Evolutionary conservation across 1,140 invertebrate species (phyloP).

Genomic region (Drosophila tropicalis): DNA sequence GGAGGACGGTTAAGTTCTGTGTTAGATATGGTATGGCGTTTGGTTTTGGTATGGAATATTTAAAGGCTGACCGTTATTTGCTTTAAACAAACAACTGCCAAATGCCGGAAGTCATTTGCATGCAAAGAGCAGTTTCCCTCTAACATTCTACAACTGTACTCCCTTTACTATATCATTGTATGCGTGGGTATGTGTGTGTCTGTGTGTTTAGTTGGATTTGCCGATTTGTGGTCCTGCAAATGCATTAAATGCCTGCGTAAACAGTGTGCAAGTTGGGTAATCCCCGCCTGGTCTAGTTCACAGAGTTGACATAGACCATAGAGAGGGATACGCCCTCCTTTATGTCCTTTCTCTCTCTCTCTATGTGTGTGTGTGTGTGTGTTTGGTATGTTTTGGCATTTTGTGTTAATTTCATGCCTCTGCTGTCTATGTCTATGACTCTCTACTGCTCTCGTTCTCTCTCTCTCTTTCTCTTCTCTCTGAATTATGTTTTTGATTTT

Average conservation of each 20-base stretch:
- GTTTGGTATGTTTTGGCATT: slow-evolving; percentile 71
- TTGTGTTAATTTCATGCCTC: slow-evolving; percentile 78
- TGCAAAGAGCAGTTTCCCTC: slow-evolving; percentile 22
- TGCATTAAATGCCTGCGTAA: slow-evolving; percentile 75
- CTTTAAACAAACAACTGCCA: slow-evolving; percentile 67
- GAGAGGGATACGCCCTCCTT: slow-evolving; percentile 53
- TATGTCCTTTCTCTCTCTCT: neutral
- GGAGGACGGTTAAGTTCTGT: neutral
- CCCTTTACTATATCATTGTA: neutral
- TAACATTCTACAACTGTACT: too few relatives aligned
- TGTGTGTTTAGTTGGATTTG: slow-evolving; percentile 76
- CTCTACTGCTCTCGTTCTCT: slow-evolving; percentile 9
- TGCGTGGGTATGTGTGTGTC: slow-evolving; percentile 32
- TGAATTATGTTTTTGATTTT: slow-evolving; percentile 83
- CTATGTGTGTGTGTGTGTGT: slow-evolving; percentile 23
- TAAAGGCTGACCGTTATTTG: slow-evolving; percentile 54
- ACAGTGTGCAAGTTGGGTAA: slow-evolving; percentile 45
- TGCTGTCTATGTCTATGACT: slow-evolving; percentile 25
- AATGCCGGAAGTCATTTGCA: slow-evolving; percentile 72
- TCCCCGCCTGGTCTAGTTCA: slow-evolving; percentile 19
- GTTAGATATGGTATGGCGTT: slow-evolving; percentile 18
- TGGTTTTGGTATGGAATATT: slow-evolving; percentile 52
- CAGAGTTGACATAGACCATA: slow-evolving; percentile 17
- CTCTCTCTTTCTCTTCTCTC: slow-evolving; percentile 40
- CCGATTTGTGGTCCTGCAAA: slow-evolving; percentile 76